Evolutionary conservation across 1,140 invertebrate genomes (phyloP).

Genomic region (Drosophila navojoa): DNA sequence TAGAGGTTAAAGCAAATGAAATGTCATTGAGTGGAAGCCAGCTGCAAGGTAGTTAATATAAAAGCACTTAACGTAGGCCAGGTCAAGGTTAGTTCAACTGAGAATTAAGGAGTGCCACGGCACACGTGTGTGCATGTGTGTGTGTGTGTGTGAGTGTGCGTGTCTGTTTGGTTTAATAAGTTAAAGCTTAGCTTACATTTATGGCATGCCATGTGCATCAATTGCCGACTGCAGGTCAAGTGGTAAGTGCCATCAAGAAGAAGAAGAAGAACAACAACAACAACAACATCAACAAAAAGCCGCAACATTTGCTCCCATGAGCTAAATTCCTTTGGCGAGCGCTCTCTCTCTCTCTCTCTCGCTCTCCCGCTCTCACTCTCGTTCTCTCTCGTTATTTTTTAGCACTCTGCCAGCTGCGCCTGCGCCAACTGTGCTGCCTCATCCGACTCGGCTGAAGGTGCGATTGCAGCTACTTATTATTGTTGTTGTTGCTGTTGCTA

Average conservation of each 20-base stretch:
- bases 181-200: conserved; percentile 41
- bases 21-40: not conserved
- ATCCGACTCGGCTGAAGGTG: not conserved
- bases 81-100: conserved; percentile 31
- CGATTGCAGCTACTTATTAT: too few species aligned
- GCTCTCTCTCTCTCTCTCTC: conserved; percentile 8
- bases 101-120: not conserved
- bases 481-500: conserved; percentile 23
- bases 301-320: conserved; percentile 37
- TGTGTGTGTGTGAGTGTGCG: not conserved
- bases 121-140: not conserved
- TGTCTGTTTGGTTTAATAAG: conserved; percentile 10
- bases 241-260: conserved; percentile 53
- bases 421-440: conserved; percentile 35
- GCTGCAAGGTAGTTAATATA: not conserved
- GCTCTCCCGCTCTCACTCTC: conserved; percentile 4
- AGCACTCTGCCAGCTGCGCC: conserved; percentile 50
- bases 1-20: conserved; percentile 20
- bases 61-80: conserved; percentile 7
- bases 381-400: conserved; percentile 48
- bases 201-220: conserved; percentile 56
- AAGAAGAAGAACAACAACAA: conserved; percentile 2
- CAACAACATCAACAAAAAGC: conserved; percentile 9
- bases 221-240: conserved; percentile 67
- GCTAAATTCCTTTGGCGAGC: conserved; percentile 44